These are phyloP conservation scores for Caenorhabditis angaria DNA, from an alignment of 2,888 invertebrate genomes.

Conservation along the genomic window DNA sequence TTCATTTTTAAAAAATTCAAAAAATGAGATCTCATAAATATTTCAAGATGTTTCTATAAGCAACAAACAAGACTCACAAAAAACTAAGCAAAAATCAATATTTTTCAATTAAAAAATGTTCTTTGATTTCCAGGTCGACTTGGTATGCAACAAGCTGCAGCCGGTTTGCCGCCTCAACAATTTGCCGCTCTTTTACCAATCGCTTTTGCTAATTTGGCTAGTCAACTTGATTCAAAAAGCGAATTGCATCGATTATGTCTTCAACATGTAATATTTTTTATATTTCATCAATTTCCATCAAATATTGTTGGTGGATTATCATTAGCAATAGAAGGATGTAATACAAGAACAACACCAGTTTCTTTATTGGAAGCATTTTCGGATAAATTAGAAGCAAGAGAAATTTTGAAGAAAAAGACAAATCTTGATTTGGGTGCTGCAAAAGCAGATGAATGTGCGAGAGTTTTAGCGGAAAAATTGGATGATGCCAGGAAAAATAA, in stretches of 20 bases:
- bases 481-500: slow-evolving; percentile 45
- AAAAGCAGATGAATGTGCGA: slow-evolving; percentile 40
- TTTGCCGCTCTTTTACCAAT: slow-evolving; percentile 66
- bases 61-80: too few species aligned
- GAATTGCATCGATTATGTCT: slow-evolving; percentile 57
- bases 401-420: slow-evolving; percentile 24
- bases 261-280: slow-evolving; percentile 63
- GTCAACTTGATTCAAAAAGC: slow-evolving; percentile 47
- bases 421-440: slow-evolving; percentile 29
- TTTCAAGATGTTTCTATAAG: background rate
- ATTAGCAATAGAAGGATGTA: slow-evolving; percentile 51
- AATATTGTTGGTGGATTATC: slow-evolving; percentile 63
- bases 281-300: slow-evolving; percentile 68
- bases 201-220: slow-evolving; percentile 55
- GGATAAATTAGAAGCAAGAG: slow-evolving; percentile 42
- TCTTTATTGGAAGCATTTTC: slow-evolving; percentile 53
- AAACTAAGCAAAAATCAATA: too few species aligned
- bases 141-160: slow-evolving; percentile 64
- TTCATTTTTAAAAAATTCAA: background rate
- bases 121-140: slow-evolving; percentile 50
- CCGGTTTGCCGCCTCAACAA: slow-evolving; percentile 64
- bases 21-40: background rate
- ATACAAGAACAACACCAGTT: slow-evolving; percentile 45
- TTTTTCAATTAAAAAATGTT: slow-evolving; percentile 24
- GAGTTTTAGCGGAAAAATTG: slow-evolving; percentile 27